phyloP scores from a whole-genome alignment of 2,113 vertebrate species.

The Puma concolor region DNA sequence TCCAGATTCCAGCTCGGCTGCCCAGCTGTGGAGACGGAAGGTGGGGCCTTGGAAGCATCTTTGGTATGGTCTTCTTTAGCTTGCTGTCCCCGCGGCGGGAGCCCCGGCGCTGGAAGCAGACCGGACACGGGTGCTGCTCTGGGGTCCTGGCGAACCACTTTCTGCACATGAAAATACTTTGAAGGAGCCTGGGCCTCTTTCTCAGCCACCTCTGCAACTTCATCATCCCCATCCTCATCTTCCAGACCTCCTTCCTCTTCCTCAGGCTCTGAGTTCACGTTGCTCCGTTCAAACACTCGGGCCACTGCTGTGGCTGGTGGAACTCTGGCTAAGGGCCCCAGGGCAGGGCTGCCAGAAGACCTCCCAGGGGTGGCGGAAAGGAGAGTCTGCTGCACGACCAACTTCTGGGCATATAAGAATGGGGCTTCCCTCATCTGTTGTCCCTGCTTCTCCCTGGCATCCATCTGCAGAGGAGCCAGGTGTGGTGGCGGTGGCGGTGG shows the following conservation, averaged over 20 bases:
- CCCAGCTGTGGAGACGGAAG: constrained; percentile 83
- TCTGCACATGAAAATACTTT: constrained; percentile 91
- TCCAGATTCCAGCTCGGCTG: constrained; percentile 90
- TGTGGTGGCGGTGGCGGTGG: constrained; percentile 86
- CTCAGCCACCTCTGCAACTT: constrained; percentile 76
- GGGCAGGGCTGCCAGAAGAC: constrained; percentile 78
- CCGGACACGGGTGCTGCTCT: constrained; percentile 82
- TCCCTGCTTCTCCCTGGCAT: constrained; percentile 89
- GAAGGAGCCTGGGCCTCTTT: constrained; percentile 82
- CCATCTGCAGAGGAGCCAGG: constrained; percentile 90
- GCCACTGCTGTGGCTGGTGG: constrained; percentile 78
- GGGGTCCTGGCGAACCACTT: constrained; percentile 83
- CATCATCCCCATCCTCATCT: constrained; percentile 86
- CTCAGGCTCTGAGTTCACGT: constrained; percentile 89
- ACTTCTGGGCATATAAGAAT: constrained; percentile 91
- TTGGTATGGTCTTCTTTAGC: constrained; percentile 91
- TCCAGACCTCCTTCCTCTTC: constrained; percentile 90
- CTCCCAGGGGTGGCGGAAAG: constrained; percentile 88
- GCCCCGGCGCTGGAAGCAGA: constrained; percentile 66
- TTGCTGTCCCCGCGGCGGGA: constrained; percentile 74
- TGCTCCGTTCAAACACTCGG: constrained; percentile 81
- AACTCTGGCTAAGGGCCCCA: constrained; percentile 84
- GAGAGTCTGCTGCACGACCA: constrained; percentile 90
- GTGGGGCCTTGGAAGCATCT: constrained; percentile 84
- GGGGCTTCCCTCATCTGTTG: constrained; percentile 91